Percentiles rank a stretch among this genome's conserved stretches.
Evolutionary conservation across 2,113 vertebrate genomes (phyloP).

Genomic region (Megaptera novaeangliae): DNA sequence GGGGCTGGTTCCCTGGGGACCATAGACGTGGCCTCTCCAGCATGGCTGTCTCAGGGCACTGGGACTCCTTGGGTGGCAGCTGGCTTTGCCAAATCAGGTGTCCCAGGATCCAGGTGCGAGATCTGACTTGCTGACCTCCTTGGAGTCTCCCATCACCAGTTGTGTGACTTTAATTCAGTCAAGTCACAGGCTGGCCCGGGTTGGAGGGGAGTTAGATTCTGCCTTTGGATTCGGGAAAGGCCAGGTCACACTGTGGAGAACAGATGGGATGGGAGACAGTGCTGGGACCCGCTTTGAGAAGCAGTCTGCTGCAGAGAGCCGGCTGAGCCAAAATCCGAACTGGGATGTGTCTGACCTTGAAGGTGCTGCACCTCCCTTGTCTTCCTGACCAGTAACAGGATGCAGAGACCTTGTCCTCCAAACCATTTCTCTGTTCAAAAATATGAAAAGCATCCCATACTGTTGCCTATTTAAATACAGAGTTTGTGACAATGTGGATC

Average conservation of each 20-base stretch:
- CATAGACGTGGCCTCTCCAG: neutral
- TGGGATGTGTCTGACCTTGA: neutral
- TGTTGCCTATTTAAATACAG: neutral
- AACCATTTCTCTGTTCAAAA: neutral
- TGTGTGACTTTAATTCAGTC: neutral
- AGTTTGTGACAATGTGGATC: no score
- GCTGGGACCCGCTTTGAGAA: neutral
- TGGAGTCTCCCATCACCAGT: neutral
- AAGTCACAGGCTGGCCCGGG: neutral
- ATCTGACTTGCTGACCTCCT: neutral
- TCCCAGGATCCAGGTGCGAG: neutral
- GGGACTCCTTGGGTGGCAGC: neutral
- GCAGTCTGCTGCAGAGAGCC: accelerated
- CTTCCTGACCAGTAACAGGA: neutral
- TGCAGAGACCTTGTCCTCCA: accelerated
- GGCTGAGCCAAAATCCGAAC: neutral
- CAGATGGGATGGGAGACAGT: neutral
- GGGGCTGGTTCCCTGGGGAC: no score
- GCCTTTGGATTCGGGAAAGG: no score
- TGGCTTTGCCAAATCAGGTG: neutral
- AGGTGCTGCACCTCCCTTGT: neutral
- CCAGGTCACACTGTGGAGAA: neutral
- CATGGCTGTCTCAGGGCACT: accelerated
- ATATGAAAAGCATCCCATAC: neutral
- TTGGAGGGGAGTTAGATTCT: neutral